Evolutionary conservation across 2,113 vertebrate genomes (phyloP), one percentile per base, ranked within the genome.

Genomic region (Pteruthius melanotis): DNA sequence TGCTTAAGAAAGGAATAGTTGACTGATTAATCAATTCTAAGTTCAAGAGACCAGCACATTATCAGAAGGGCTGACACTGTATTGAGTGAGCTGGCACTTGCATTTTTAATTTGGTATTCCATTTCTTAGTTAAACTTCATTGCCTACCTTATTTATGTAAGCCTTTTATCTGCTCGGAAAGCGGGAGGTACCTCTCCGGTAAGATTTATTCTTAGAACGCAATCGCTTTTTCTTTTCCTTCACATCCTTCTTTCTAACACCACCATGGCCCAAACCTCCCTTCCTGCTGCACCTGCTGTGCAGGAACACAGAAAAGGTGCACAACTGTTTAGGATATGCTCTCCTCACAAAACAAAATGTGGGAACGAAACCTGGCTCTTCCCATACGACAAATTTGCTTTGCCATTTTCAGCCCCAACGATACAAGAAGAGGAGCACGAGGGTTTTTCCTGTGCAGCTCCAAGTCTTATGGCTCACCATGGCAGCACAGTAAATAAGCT

Each of bases 11-110:
- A 83, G 87, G 44, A 93, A 78, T 24, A 76, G 50, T 17, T 20
- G 30, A 79, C 39, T 96, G 90, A 96, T 93, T 95, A 92, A 96
- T 89, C 74, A 56, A 80, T 94, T 89, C 95, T 12, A 59, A 96
- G 83, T 94, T 97, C 93, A 95, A 80, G 72, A 83, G 87, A 95
- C 57, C 89, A 92, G 82, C 66, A 89, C 30, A 81, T 77, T 88
- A 49, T 76, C 87, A 83, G 19, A 83, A 94, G 64, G 66, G 74
- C 35, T 72, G 66, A 88, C 63, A 64, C 19, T 39, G 6, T 28
- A n/a, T 33, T 13, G 5, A 74, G 42, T 35, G 45, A 89, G 50
- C 11, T 66, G 54, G 39, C 70, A 79, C 53, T 86, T 2, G 8
- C 44, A 39, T 86, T 79, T 64, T 54, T 22, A 69, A 83, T 83